Evolutionary conservation across 1,140 invertebrate species (phyloP).

Genomic region (Caerostris extrusa): DNA sequence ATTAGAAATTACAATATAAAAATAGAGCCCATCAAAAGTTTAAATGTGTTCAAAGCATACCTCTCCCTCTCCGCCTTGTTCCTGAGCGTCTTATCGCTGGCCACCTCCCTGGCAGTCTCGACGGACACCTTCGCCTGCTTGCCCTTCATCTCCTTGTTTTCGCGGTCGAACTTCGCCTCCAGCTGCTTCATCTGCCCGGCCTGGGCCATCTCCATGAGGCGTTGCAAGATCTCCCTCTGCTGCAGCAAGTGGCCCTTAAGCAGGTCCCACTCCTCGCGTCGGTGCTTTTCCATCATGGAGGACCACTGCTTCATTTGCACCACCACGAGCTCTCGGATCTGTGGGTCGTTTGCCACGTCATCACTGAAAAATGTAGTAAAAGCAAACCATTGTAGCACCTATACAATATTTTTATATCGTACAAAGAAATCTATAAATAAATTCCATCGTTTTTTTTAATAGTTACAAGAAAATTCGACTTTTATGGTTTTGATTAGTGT

Average conservation of each 20-base stretch:
- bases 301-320: conserved; percentile 98
- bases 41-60: conserved; percentile 77
- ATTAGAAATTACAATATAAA: no score
- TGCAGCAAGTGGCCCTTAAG: conserved; percentile 91
- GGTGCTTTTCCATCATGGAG: conserved; percentile 92
- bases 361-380: conserved; percentile 83
- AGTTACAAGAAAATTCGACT: no score
- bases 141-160: conserved; percentile 97
- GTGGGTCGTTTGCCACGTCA: conserved; percentile 89
- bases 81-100: conserved; percentile 97
- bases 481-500: no score
- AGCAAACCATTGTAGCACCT: no score
- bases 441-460: no score
- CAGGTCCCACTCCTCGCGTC: conserved; percentile 94
- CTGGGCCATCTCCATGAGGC: conserved; percentile 93
- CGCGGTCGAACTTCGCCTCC: conserved; percentile 94
- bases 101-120: conserved; percentile 97
- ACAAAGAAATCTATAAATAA: no score
- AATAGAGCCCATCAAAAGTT: neutral
- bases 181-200: conserved; percentile 93
- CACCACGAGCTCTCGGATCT: conserved; percentile 89
- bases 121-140: conserved; percentile 97
- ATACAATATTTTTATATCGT: no score
- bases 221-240: conserved; percentile 91
- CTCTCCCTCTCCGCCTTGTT: conserved; percentile 98